Conservation (phyloP, 2,113 vertebrate genomes). For the Coreoperca whiteheadi region DNA sequence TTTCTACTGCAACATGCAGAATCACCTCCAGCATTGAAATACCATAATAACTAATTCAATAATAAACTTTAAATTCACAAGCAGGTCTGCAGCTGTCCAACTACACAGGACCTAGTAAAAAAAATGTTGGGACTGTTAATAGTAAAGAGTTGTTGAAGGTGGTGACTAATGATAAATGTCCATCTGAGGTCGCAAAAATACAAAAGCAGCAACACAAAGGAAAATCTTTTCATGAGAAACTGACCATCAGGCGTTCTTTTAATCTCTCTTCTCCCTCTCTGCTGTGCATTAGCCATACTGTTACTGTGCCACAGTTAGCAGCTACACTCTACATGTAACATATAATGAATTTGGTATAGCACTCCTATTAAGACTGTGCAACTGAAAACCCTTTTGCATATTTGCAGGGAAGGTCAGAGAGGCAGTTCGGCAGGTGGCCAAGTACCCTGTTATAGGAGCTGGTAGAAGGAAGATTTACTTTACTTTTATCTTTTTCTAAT, state of each 20-base stretch:
- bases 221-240: background rate
- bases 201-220: background rate
- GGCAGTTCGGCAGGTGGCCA: conserved; percentile 5
- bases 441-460: conserved; percentile 9
- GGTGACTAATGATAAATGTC: background rate
- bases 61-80: background rate
- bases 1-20: conserved; percentile 1
- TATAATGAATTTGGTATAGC: conserved; percentile 33
- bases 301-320: conserved; percentile 25
- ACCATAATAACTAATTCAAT: no score
- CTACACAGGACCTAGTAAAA: background rate
- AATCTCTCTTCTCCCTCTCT: background rate
- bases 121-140: background rate
- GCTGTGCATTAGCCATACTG: background rate
- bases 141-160: background rate
- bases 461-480: background rate
- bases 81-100: background rate
- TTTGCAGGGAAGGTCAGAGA: conserved; percentile 13
- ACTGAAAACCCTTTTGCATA: conserved; percentile 39
- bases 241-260: background rate
- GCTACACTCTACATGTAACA: conserved; percentile 12
- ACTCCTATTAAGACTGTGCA: conserved; percentile 11
- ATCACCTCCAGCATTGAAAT: background rate
- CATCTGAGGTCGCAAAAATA: background rate
- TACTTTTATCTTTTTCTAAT: conserved; percentile 26